These are phyloP conservation scores for Embiotoca jacksoni DNA, from an alignment of 2,113 vertebrate genomes.

Conservation along the genomic window DNA sequence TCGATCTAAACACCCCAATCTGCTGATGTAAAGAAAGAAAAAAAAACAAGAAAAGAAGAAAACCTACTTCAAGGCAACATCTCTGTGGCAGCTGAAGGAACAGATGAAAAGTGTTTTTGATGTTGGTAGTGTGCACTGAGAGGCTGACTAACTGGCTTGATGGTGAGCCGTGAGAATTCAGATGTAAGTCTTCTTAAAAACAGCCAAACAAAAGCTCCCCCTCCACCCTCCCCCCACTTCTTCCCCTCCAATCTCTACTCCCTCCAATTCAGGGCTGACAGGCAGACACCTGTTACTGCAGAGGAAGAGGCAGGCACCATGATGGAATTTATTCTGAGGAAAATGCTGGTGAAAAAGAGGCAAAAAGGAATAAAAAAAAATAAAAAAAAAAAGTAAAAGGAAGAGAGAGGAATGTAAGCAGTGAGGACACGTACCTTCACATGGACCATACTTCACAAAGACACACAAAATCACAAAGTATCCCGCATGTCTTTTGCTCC, in stretches of 20 bases:
- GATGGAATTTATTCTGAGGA: constrained; percentile 24
- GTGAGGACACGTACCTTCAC: constrained; percentile 79
- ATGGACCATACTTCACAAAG: constrained; percentile 78
- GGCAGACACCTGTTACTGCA: constrained; percentile 79
- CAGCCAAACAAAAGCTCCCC: constrained; percentile 66
- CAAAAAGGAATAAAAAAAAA: not conserved
- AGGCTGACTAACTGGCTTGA: constrained; percentile 54
- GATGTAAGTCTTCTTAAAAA: constrained; percentile 53
- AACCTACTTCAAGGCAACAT: constrained; percentile 51
- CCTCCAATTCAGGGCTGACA: constrained; percentile 69
- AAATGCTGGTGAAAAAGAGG: not conserved
- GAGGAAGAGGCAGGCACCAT: constrained; percentile 8
- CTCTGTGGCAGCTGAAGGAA: constrained; percentile 31
- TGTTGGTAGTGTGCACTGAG: not conserved
- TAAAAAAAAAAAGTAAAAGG: not conserved
- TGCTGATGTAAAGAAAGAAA: constrained; percentile 6
- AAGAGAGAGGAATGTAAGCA: not conserved
- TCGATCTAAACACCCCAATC: constrained; percentile 40
- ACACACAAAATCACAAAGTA: constrained; percentile 30
- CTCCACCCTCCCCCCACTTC: not conserved
- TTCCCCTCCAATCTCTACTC: constrained; percentile 47
- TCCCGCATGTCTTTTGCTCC: constrained; percentile 39
- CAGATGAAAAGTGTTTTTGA: constrained; percentile 37
- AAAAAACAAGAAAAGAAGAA: constrained; percentile 4
- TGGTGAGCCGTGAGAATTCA: constrained; percentile 50